A percentile compares a stretch with the other conserved stretches of the same genome.
Evolutionary conservation across 2,113 vertebrate genomes (phyloP).

Genomic region (Climacteris rufus): DNA sequence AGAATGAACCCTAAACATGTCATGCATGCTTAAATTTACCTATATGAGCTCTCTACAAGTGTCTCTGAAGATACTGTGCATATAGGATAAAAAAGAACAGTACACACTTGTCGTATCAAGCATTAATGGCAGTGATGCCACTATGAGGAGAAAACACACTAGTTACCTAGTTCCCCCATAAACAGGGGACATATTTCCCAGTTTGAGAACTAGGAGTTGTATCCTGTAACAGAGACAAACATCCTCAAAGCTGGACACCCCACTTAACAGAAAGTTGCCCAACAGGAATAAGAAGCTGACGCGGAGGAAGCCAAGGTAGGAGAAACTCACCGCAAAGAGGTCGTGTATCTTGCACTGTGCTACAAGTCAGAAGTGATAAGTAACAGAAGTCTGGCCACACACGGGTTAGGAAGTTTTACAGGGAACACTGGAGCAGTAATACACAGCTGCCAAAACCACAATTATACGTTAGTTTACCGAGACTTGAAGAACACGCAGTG

Average conservation of each 20-base stretch:
- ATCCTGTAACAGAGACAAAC: neutral
- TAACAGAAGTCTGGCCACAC: neutral
- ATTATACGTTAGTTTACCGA: neutral
- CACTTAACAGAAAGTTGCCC: neutral
- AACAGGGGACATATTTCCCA: neutral
- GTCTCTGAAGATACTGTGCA: neutral
- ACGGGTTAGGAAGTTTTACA: neutral
- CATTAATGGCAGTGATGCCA: neutral
- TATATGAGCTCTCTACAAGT: neutral
- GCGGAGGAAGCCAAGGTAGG: neutral
- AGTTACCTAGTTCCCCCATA: neutral
- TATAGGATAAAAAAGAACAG: neutral
- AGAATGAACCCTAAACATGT: neutral
- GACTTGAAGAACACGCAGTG: neutral
- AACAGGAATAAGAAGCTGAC: neutral
- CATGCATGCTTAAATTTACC: neutral
- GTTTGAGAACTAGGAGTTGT: neutral
- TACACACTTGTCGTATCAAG: neutral
- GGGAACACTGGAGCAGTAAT: neutral
- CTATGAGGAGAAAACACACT: neutral
- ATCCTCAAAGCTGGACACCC: neutral
- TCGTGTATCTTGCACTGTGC: neutral
- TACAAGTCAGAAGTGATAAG: neutral
- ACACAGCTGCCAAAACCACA: neutral
- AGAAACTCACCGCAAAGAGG: neutral